Base-by-base conservation (phyloP, 2,113 vertebrate genomes). In the Hydrochoerus hydrochaeris region DNA sequence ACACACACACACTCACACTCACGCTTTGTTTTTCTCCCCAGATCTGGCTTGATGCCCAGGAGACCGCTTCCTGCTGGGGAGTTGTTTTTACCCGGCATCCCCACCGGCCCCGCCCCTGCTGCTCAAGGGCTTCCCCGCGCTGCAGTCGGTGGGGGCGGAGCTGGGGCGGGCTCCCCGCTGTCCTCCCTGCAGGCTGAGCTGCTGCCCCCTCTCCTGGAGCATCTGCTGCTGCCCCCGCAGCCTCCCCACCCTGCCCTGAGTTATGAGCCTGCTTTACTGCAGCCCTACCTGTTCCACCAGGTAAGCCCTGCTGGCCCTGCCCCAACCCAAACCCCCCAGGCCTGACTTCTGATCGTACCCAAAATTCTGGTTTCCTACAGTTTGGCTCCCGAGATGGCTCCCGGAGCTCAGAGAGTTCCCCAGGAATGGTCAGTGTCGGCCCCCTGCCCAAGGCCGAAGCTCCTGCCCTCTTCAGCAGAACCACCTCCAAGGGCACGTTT, bases 241-340 rank as follows among this genome's bases (percentile, higher is more conserved):
- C 98, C 99, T 63, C 99, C 99, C 9, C 98, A 98, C 5, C 98
- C 99, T 46, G 98, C 99, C 65, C 98, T 98, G 75, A 97, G 97
- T 73, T 98, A 99, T 35, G 99, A 99, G 82, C 98, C 99, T 26
- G 97, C 99, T 52, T 98, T 99, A 41, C 97, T 99, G 94, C 99
- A 99, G 94, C 99, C 99, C 30, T 99, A 99, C 89, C 97, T 99
- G 14, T 99, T 99, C 97, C 99, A 98, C 93, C 99, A 99, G 99
- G 99, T 99, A 97, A 96, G 80, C 4, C 58, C 54, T 49, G 5
- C 62, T 4, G 49, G 32, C 28, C 44, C 38, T 3, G 4, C 32
- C 63, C 57, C 38, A 8, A 3, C 52, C 20, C 44, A 38, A 7
- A 0, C 0, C 46, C 63, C 46, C 19, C 41, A 73, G 3, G 32